Percentiles rank a stretch among this genome's conserved stretches.
Evolutionary conservation across 2,888 invertebrate genomes (phyloP).

Genomic region (Bhutanitis thaidina): DNA sequence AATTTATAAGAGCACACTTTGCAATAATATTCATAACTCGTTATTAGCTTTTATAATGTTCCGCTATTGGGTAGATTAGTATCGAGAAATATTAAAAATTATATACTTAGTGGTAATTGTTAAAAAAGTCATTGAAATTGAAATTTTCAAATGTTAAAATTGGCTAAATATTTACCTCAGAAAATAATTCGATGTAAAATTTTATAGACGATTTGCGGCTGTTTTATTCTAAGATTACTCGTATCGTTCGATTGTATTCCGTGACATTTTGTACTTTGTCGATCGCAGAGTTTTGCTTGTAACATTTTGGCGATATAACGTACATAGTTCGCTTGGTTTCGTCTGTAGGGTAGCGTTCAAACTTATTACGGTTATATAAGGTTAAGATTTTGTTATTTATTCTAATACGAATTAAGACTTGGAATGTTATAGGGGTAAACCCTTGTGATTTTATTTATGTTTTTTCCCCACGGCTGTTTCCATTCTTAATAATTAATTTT

Average conservation of each 20-base stretch:
- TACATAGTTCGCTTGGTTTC: slow-evolving; percentile 63
- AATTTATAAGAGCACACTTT: slow-evolving; percentile 36
- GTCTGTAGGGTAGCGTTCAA: slow-evolving; percentile 58
- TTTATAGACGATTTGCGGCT: slow-evolving; percentile 33
- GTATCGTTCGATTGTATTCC: slow-evolving; percentile 14
- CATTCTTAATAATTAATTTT: neutral
- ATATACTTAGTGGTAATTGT: slow-evolving; percentile 32
- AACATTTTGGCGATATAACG: slow-evolving; percentile 54
- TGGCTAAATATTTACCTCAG: slow-evolving; percentile 27
- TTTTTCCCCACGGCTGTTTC: neutral
- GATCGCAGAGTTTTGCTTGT: slow-evolving; percentile 6
- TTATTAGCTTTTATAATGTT: slow-evolving; percentile 66
- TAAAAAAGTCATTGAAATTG: slow-evolving; percentile 35
- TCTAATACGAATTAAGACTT: slow-evolving; percentile 69
- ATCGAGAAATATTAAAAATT: slow-evolving; percentile 31
- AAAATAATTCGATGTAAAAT: slow-evolving; percentile 27
- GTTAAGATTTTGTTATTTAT: slow-evolving; percentile 78
- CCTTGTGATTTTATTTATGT: neutral
- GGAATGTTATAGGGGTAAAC: slow-evolving; percentile 49
- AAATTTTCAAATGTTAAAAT: slow-evolving; percentile 33
- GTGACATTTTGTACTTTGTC: slow-evolving; percentile 16
- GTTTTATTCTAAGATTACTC: slow-evolving; percentile 26
- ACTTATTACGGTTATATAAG: slow-evolving; percentile 40
- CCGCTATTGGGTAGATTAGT: slow-evolving; percentile 55
- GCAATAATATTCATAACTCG: slow-evolving; percentile 53